phyloP scores from a whole-genome alignment of 2,113 vertebrate genomes.

The Genyomyrus donnyi region DNA sequence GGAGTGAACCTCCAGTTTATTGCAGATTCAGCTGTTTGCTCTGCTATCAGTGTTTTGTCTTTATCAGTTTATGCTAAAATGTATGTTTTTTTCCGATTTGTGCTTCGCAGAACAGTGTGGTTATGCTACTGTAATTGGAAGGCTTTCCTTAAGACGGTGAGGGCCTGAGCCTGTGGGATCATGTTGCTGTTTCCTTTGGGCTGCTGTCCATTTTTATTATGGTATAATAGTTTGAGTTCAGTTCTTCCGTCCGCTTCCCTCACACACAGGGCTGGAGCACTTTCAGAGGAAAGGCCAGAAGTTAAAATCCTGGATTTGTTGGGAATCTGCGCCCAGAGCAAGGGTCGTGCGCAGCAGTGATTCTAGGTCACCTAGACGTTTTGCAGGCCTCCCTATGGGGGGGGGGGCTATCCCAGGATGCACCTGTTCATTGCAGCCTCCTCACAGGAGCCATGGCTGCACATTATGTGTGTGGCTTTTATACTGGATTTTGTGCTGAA shows the following conservation, averaged over 20 bases:
- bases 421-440: not conserved
- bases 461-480: not conserved
- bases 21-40: not conserved
- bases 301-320: not conserved
- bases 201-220: not conserved
- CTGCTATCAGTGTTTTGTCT: not conserved
- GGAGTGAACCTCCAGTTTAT: not conserved
- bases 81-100: not conserved
- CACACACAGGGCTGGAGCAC: not conserved
- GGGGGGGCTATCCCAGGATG: conserved; percentile 18
- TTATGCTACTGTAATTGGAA: not conserved
- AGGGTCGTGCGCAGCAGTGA: not conserved
- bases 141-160: not conserved
- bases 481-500: not conserved
- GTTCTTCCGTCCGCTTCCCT: not conserved
- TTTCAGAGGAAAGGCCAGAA: not conserved
- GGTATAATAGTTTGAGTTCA: not conserved
- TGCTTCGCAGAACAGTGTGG: not conserved
- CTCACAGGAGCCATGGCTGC: not conserved
- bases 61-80: not conserved
- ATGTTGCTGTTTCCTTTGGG: not conserved
- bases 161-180: not conserved
- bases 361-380: not conserved
- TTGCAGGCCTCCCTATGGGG: not conserved
- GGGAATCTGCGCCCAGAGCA: not conserved